These are phyloP conservation scores for Gallinago jamesoni DNA, from an alignment of 2,113 vertebrate genomes.

Conservation along the genomic window DNA sequence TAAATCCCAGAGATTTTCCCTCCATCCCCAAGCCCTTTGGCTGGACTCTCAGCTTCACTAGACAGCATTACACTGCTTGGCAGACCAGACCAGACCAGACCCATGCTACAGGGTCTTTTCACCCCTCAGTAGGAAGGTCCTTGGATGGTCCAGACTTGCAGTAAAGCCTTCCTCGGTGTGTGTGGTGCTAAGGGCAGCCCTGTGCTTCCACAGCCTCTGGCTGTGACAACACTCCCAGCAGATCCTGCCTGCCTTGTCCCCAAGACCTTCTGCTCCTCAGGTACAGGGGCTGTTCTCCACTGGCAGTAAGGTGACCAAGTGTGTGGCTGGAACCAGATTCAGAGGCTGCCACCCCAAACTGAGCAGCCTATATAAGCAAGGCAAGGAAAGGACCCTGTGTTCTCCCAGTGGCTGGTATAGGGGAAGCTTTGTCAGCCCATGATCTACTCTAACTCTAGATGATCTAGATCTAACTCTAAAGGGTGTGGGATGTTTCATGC, in stretches of 20 bases:
- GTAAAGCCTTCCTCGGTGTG: not conserved
- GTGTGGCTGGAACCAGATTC: not conserved
- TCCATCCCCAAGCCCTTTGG: not conserved
- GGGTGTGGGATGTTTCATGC: not conserved
- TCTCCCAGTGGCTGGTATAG: not conserved
- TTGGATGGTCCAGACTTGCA: rapidly evolving
- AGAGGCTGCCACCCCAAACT: not conserved
- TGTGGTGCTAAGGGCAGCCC: not conserved
- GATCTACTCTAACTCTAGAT: not conserved
- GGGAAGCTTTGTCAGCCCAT: not conserved
- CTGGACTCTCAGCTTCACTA: not conserved
- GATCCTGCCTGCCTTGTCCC: not conserved
- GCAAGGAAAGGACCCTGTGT: not conserved
- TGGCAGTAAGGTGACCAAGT: not conserved
- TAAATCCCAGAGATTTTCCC: not conserved
- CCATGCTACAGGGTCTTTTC: not conserved
- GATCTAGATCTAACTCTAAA: not conserved
- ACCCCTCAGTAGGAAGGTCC: not conserved
- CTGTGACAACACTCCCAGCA: not conserved
- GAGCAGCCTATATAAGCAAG: not conserved
- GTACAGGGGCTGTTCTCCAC: not conserved
- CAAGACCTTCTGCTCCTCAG: not conserved
- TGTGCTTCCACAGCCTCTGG: not conserved
- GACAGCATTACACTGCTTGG: rapidly evolving
- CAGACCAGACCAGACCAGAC: not conserved